Base-by-base conservation (phyloP, 2,113 vertebrate species). In the Neoarius graeffei region DNA sequence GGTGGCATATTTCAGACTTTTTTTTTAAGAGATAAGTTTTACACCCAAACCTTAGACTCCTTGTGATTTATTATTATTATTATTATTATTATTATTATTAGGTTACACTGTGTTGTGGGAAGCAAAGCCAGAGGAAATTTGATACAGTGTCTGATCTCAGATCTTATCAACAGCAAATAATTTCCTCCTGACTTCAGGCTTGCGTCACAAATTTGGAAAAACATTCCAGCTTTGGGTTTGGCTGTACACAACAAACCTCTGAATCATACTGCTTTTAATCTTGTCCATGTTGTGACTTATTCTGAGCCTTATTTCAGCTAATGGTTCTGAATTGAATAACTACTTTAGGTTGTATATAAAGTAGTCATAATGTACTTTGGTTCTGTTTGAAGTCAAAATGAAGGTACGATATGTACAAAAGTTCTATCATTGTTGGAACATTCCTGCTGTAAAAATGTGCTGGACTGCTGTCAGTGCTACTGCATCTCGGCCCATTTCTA, bases 171-270 rank as follows among this genome's bases (percentile, higher is more conserved):
- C 5, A 25, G n/a, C 42, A 14, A 80, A 35, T 30, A 52, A 62
- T 59, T 64, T 62, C 73, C 71, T 42, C 3, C 35, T 60, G 30
- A 48, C 30, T 62, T 59, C 52, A 74, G 52, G 1, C n/a, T 80
- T 56, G 52, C 4, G 25, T 80, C 30, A 59, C 25, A 20, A 71
- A 71, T 9, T 15, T 60, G 7, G 27, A 50, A 74, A 62, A 76
- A 85, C 25, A 52, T 76, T 86, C 30, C 71, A 52, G 14, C 27
- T 15, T 13, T 85, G 57, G 85, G 35, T 62, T 85, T 52, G 42
- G 14, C 52, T 54, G 42, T 54, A 84, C 64, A 84, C n/a, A 5
- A 30, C 83, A 84, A 50, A 69, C 42, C 20, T 4, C 73, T n/a
- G 71, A 85, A 25, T 48, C 67, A 30, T 73, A 42, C 2, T 35